Evolutionary conservation across 2,797 vertebrate genomes (phyloP).

Genomic region (Tolypeutes matacus): DNA sequence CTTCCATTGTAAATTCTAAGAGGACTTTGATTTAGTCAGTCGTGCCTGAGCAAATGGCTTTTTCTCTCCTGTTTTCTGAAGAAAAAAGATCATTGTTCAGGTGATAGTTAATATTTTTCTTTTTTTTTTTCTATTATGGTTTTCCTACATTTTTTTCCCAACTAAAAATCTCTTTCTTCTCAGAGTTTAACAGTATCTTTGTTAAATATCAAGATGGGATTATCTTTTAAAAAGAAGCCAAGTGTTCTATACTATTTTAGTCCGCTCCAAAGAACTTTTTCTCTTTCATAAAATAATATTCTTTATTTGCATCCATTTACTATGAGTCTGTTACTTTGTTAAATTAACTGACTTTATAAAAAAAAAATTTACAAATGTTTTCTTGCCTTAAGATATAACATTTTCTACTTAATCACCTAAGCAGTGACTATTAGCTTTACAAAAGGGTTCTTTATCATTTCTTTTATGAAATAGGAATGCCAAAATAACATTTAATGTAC

Average conservation of each 20-base stretch:
- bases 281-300: background rate
- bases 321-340: conserved; percentile 38
- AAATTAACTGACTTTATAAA: conserved; percentile 43
- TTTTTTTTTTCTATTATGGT: conserved; percentile 24
- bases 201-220: conserved; percentile 48
- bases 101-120: background rate
- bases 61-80: conserved; percentile 7
- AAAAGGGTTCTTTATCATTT: conserved; percentile 48
- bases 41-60: background rate
- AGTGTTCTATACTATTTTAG: conserved; percentile 30
- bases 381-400: conserved; percentile 52
- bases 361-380: conserved; percentile 56
- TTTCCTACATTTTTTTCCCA: conserved; percentile 38
- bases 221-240: conserved; percentile 46
- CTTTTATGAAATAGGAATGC: conserved; percentile 63
- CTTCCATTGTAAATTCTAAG: background rate
- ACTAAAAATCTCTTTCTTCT: background rate
- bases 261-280: conserved; percentile 32
- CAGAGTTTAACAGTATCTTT: background rate
- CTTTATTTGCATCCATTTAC: conserved; percentile 14
- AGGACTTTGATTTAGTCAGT: background rate
- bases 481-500: conserved; percentile 68
- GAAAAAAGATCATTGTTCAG: background rate
- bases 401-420: conserved; percentile 51
- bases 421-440: conserved; percentile 58